Conservation (phyloP, 1,140 invertebrate genomes). For the Saccostrea glomerata region DNA sequence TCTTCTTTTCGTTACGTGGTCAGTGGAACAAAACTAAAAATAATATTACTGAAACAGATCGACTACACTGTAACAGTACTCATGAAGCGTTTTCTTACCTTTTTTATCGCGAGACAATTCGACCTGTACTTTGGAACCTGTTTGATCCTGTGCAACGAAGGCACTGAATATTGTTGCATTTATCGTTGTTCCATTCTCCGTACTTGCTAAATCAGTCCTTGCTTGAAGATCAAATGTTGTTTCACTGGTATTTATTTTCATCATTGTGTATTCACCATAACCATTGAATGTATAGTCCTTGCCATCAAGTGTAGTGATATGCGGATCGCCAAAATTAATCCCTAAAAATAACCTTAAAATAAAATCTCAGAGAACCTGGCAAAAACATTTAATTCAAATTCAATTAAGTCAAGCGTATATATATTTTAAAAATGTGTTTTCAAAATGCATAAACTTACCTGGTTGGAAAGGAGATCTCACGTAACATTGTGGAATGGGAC, state of each 20-base stretch:
- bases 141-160: constrained; percentile 52
- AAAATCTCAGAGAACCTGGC: neutral
- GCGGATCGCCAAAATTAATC: constrained; percentile 69
- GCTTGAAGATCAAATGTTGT: constrained; percentile 57
- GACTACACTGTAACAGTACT: no score
- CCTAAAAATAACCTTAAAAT: neutral
- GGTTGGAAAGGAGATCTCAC: constrained; percentile 1
- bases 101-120: constrained; percentile 25
- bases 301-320: constrained; percentile 73
- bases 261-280: constrained; percentile 68
- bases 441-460: neutral
- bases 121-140: constrained; percentile 14
- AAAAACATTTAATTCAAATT: no score
- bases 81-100: neutral
- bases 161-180: constrained; percentile 63
- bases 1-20: no score
- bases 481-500: neutral
- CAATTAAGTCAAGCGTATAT: no score
- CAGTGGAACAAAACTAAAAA: no score
- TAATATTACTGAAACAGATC: neutral
- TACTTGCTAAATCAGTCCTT: constrained; percentile 44
- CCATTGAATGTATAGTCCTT: constrained; percentile 73
- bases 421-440: no score
- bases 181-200: neutral
- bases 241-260: constrained; percentile 52